Conservation (phyloP, 2,888 invertebrate species). For the Macrophya annulata region DNA sequence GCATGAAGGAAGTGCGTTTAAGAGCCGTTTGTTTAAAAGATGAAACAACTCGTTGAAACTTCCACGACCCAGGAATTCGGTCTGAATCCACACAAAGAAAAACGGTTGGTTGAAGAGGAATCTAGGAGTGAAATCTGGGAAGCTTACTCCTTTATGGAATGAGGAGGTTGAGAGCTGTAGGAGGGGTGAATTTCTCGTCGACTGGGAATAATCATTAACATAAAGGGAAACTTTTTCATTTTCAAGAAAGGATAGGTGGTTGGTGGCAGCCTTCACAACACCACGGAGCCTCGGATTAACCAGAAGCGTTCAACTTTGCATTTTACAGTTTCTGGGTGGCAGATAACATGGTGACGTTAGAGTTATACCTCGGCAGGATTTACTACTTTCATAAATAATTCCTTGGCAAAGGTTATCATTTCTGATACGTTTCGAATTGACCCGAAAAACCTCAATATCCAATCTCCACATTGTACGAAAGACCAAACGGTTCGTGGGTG, state of each 20-base stretch:
- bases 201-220: conserved; percentile 52
- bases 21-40: conserved; percentile 40
- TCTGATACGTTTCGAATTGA: conserved; percentile 29
- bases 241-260: conserved; percentile 47
- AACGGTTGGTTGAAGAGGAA: conserved; percentile 10
- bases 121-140: conserved; percentile 52
- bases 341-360: conserved; percentile 48
- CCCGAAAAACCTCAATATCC: conserved; percentile 37
- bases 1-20: conserved; percentile 17
- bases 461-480: conserved; percentile 22
- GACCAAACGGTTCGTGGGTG: conserved; percentile 21
- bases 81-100: neutral
- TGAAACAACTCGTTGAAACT: conserved; percentile 48
- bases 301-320: conserved; percentile 46
- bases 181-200: conserved; percentile 49
- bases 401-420: neutral
- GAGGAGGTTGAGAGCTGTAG: neutral
- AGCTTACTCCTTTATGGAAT: conserved; percentile 41
- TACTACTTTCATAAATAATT: conserved; percentile 44
- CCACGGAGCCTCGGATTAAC: conserved; percentile 35
- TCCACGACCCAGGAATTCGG: conserved; percentile 5
- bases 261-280: conserved; percentile 29
- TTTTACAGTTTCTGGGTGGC: conserved; percentile 46
- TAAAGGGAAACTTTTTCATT: conserved; percentile 54
- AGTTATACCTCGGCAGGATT: conserved; percentile 35